Percentiles rank a stretch among this genome's conserved stretches.
Evolutionary conservation across 2,888 invertebrate genomes (phyloP).

Genomic region (Sinohyriopsis cumingii): DNA sequence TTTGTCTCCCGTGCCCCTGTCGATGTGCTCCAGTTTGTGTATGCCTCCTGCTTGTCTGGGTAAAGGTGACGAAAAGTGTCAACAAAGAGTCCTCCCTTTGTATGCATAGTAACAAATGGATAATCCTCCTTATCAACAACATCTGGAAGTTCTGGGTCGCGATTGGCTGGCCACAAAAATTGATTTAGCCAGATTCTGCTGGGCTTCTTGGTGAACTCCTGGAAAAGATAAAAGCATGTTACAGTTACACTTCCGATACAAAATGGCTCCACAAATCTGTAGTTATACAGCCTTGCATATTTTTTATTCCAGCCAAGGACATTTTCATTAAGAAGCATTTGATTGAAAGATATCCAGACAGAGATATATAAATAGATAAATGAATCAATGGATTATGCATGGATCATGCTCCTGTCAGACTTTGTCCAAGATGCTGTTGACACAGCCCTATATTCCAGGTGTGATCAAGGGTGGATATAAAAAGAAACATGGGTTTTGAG

Average conservation of each 20-base stretch:
- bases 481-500: too few relatives aligned
- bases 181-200: constrained; percentile 70
- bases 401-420: too few relatives aligned
- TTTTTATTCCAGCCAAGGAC: too few relatives aligned
- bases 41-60: constrained; percentile 70
- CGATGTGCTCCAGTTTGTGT: constrained; percentile 74
- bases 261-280: not conserved
- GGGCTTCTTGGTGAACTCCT: constrained; percentile 61
- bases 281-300: too few relatives aligned
- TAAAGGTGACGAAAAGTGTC: constrained; percentile 74
- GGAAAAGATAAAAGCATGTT: constrained; percentile 13
- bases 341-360: too few relatives aligned
- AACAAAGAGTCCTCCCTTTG: constrained; percentile 65
- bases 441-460: too few relatives aligned
- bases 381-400: too few relatives aligned
- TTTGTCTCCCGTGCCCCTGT: constrained; percentile 73
- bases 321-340: too few relatives aligned
- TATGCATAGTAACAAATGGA: constrained; percentile 36
- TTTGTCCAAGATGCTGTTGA: too few relatives aligned
- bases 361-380: too few relatives aligned
- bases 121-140: constrained; percentile 37
- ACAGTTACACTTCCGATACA: not conserved
- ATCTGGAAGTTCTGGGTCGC: constrained; percentile 39
- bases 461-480: too few relatives aligned
- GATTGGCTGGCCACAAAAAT: constrained; percentile 57